Evolutionary conservation across 2,113 vertebrate genomes (phyloP).

Genomic region (Helogale parvula): DNA sequence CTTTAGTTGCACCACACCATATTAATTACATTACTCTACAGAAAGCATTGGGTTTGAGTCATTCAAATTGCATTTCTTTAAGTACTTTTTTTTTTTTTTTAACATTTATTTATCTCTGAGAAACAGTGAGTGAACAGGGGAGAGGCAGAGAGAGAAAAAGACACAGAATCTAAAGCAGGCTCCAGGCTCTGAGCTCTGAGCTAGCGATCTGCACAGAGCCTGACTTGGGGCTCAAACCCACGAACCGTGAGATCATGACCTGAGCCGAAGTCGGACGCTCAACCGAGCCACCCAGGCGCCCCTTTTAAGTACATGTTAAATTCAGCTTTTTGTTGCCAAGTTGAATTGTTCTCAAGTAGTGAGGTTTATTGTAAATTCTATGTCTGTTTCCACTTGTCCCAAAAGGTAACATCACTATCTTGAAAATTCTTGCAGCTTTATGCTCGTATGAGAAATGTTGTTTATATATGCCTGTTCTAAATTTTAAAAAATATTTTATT

Average conservation of each 20-base stretch:
- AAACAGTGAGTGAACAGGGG: no score
- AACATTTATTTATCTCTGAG: no score
- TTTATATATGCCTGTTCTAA: neutral
- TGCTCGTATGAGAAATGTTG: neutral
- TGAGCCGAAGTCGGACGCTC: no score
- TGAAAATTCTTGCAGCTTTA: neutral
- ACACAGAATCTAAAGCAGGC: no score
- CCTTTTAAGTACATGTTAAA: neutral
- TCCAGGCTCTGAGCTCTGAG: no score
- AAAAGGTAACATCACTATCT: neutral
- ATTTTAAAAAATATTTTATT: neutral
- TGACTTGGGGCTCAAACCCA: no score
- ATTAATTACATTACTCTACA: neutral
- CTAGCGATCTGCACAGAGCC: no score
- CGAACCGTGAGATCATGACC: no score
- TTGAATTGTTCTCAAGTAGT: neutral
- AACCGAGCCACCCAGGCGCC: no score
- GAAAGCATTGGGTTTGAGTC: neutral
- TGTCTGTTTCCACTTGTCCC: neutral
- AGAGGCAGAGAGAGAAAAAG: no score
- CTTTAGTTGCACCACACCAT: fast-evolving
- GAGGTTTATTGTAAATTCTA: neutral
- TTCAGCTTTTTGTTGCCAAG: neutral
- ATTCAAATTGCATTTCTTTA: neutral
- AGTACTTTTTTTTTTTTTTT: no score